Evolutionary conservation across 2,888 invertebrate species (phyloP).

Genomic region (Drosophila merina): DNA sequence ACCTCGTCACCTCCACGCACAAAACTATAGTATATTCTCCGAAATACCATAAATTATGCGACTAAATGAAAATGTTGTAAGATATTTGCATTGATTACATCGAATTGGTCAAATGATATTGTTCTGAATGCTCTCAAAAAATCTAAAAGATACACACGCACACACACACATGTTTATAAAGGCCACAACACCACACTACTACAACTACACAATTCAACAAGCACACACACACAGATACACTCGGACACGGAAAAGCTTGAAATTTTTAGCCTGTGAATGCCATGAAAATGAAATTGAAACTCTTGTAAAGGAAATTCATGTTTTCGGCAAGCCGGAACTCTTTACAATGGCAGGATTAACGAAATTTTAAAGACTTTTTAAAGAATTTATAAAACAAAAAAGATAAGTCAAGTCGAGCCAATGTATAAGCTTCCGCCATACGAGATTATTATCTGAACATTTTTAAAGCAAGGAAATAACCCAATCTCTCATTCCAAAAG

Average conservation of each 20-base stretch:
- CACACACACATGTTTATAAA: conserved; percentile 15
- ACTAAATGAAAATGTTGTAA: conserved; percentile 33
- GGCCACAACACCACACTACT: background rate
- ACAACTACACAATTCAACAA: conserved; percentile 14
- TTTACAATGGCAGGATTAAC: conserved; percentile 12
- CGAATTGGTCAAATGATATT: conserved; percentile 42
- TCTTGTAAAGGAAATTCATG: background rate
- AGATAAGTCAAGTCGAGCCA: conserved; percentile 20
- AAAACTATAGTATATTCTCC: conserved; percentile 16
- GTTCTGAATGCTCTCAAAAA: conserved; percentile 28
- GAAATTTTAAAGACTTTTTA: background rate
- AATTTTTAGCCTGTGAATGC: conserved; percentile 40
- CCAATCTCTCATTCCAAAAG: background rate
- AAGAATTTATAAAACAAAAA: background rate
- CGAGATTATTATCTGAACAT: conserved; percentile 15
- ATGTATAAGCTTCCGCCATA: conserved; percentile 23
- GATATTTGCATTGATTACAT: conserved; percentile 42
- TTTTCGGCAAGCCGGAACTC: conserved; percentile 8
- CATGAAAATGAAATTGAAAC: conserved; percentile 13
- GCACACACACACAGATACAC: conserved; percentile 21
- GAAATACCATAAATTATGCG: conserved; percentile 19
- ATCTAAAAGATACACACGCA: conserved; percentile 19
- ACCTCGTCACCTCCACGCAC: conserved; percentile 14
- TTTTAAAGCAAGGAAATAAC: conserved; percentile 18
- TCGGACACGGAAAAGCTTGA: conserved; percentile 26